Conservation (phyloP, 2,113 vertebrate species). For the Dicrurus megarhynchus region DNA sequence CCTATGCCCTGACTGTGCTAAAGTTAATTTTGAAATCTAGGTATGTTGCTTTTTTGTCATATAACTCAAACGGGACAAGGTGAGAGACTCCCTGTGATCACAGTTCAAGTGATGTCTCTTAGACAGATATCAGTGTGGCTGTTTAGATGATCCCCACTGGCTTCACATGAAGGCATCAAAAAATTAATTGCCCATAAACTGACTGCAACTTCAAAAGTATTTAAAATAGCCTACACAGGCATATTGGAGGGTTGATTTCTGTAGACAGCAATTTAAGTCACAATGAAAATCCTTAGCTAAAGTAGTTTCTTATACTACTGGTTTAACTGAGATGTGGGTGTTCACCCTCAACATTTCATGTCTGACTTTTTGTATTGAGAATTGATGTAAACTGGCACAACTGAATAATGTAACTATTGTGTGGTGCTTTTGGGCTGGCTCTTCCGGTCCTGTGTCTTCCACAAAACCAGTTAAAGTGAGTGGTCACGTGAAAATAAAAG, state of each 20-base stretch:
- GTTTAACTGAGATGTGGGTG: background rate
- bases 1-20: background rate
- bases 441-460: background rate
- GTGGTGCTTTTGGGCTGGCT: background rate
- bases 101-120: background rate
- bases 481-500: background rate
- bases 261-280: background rate
- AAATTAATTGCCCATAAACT: background rate
- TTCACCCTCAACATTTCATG: background rate
- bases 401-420: background rate
- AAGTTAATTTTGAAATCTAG: background rate
- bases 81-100: background rate
- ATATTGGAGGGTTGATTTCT: background rate
- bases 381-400: background rate
- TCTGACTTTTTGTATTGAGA: background rate
- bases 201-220: background rate
- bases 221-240: background rate
- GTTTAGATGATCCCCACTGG: background rate
- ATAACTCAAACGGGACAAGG: background rate
- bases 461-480: conserved; percentile 16
- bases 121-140: background rate
- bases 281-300: background rate
- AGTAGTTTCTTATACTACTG: background rate
- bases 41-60: background rate
- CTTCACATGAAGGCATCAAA: background rate